These are phyloP conservation scores for Zosterops pallidus DNA, from an alignment of 2,113 vertebrate genomes.

Conservation along the genomic window DNA sequence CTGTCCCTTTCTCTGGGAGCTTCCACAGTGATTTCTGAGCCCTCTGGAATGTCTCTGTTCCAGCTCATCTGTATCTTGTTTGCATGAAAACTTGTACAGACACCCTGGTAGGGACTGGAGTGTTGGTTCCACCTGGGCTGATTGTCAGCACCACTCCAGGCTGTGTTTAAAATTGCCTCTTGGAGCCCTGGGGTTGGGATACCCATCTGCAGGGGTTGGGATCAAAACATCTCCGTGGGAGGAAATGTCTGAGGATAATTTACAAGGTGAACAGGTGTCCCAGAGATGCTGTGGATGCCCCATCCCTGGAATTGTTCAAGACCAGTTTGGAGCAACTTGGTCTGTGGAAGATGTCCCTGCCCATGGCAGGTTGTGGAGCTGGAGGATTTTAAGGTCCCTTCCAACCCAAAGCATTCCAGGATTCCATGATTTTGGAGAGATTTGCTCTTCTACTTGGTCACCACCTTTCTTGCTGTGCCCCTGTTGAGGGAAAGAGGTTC, in stretches of 20 bases:
- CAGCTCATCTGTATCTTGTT: background rate
- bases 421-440: background rate
- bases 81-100: background rate
- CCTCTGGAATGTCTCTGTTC: background rate
- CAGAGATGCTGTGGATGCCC: background rate
- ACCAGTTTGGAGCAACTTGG: background rate
- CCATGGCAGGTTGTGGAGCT: background rate
- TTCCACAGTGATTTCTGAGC: background rate
- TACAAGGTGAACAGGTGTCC: background rate
- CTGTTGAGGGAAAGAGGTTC: background rate
- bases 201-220: background rate
- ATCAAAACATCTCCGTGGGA: background rate
- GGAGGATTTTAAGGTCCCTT: background rate
- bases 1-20: background rate
- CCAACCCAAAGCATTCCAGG: background rate
- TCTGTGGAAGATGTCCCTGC: background rate
- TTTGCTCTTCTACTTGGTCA: background rate
- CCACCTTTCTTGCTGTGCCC: background rate
- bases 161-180: background rate
- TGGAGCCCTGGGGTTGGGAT: background rate
- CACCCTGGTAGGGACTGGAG: background rate
- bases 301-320: background rate
- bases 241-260: background rate
- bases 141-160: background rate
- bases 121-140: background rate